These are phyloP conservation scores for Oasisia sp. DNA, from an alignment of 2,888 invertebrate species.

Conservation along the genomic window DNA sequence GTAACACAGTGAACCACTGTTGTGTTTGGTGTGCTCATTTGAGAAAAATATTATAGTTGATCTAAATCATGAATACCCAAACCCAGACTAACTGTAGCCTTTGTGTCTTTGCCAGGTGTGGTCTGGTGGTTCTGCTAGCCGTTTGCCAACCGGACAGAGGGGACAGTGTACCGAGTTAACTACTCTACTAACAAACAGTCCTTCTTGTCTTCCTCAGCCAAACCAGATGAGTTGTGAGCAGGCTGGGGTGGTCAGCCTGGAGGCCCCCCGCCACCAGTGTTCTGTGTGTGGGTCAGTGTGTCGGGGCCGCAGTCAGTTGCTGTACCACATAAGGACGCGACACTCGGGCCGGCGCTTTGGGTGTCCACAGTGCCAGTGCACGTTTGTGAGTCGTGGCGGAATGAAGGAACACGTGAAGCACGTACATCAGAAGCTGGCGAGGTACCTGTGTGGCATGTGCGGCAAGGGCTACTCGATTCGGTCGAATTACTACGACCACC, in stretches of 20 bases:
- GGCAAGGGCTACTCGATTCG: background rate
- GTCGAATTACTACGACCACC: background rate
- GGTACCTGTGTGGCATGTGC: background rate
- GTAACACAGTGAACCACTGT: background rate
- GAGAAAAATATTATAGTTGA: background rate
- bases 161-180: background rate
- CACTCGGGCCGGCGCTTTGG: background rate
- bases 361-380: background rate
- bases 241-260: background rate
- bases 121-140: background rate
- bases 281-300: background rate
- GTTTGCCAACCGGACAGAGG: background rate
- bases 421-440: background rate
- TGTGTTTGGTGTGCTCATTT: background rate
- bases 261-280: background rate
- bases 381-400: background rate
- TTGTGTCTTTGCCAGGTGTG: conserved; percentile 12
- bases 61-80: background rate
- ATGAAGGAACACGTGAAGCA: background rate
- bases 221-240: background rate
- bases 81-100: conserved; percentile 7
- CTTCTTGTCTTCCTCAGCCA: background rate
- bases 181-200: background rate
- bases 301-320: background rate
- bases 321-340: background rate